These are phyloP conservation scores for Parochlus steinenii DNA, from an alignment of 2,888 invertebrate genomes.

Conservation along the genomic window DNA sequence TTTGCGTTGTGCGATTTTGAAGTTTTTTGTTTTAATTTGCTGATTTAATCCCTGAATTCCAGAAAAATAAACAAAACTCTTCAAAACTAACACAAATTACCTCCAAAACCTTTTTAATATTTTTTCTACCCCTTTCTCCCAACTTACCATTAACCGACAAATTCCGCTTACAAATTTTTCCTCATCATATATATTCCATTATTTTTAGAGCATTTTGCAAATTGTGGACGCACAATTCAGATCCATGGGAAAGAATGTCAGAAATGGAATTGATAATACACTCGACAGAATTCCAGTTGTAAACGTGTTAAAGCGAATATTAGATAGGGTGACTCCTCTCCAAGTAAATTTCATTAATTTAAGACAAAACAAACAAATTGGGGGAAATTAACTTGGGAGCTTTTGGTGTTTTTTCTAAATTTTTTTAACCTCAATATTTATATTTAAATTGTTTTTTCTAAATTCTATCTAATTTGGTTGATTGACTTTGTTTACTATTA, in stretches of 20 bases:
- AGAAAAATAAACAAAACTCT: no score
- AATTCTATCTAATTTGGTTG: no score
- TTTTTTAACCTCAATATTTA: not conserved
- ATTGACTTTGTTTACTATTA: no score
- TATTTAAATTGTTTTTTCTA: not conserved
- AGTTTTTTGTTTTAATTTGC: no score
- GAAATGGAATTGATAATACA: conserved; percentile 19
- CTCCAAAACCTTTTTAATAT: not conserved
- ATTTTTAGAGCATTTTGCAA: conserved; percentile 13
- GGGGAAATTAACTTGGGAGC: not conserved
- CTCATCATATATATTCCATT: conserved; percentile 5
- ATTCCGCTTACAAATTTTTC: not conserved
- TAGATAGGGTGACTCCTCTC: conserved; percentile 22
- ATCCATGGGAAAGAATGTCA: conserved; percentile 5
- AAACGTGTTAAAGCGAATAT: conserved; percentile 28
- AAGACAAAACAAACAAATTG: not conserved
- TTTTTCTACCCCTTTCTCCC: not conserved
- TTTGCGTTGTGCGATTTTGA: no score
- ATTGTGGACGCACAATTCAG: conserved; percentile 8
- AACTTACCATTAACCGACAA: not conserved
- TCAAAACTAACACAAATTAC: not conserved
- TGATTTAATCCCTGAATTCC: no score
- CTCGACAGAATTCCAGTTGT: conserved; percentile 30
- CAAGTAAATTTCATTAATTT: conserved; percentile 6
- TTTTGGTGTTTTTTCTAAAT: not conserved